Conservation (phyloP, 1,140 invertebrate species). For the Gonioctena quinquepunctata region DNA sequence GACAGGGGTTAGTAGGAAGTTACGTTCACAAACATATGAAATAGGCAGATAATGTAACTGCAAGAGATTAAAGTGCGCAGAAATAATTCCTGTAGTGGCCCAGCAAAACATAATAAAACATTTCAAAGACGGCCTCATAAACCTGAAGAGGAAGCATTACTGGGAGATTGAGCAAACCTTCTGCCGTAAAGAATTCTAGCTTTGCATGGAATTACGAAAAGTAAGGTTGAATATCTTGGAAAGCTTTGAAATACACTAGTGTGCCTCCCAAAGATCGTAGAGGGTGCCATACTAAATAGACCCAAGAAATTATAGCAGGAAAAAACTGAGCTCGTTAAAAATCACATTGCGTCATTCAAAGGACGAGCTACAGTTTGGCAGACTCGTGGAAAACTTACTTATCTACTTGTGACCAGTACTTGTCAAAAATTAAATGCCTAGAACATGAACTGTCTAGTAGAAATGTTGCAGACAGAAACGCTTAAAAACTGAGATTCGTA, state of each 20-base stretch:
- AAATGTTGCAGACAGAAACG: background rate
- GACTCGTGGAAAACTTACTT: conserved; percentile 31
- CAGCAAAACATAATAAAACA: background rate
- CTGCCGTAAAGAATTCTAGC: background rate
- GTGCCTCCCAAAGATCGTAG: background rate
- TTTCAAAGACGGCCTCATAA: background rate
- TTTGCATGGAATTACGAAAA: background rate
- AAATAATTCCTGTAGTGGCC: no score
- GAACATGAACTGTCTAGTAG: background rate
- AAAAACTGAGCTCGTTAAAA: conserved; percentile 2
- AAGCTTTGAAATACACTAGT: background rate
- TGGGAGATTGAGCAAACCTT: background rate
- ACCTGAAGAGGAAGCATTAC: background rate
- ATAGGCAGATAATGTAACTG: background rate
- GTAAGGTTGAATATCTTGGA: background rate
- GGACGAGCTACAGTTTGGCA: conserved; percentile 23
- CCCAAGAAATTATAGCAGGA: background rate
- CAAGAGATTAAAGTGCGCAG: background rate
- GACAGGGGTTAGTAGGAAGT: background rate
- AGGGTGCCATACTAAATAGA: background rate
- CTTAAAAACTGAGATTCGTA: background rate
- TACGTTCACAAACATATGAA: background rate
- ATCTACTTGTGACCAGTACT: conserved; percentile 8
- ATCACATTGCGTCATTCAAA: conserved; percentile 14
- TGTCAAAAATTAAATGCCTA: background rate